Base-by-base conservation (phyloP, 2,113 vertebrate genomes). In the Tupaia chinensis region DNA sequence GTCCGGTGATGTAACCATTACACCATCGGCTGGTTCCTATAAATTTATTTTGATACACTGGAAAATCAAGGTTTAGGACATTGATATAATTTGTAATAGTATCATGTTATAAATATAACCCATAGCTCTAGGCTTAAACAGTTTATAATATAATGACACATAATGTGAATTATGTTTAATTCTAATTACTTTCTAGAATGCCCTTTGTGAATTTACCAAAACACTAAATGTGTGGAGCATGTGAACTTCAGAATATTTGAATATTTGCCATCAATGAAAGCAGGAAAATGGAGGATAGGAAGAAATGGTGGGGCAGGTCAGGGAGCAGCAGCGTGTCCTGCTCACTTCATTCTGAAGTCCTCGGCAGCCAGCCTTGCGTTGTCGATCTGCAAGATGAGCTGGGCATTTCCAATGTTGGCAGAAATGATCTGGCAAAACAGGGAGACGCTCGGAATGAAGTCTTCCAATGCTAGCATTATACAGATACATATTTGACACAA, bases 261-360 rank as follows among this genome's bases (percentile, higher is more conserved):
- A 23, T 27, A 4, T 53, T 61, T 79, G 20, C 29, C 17, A 1
- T 61, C 58, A 20, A 0, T 0, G 19, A 85, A 79, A 9, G 11
- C 25, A 85, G 77, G 89, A 65, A 66, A 82, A 76, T 22, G n/a
- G 27, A 60, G 60, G 23, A 44, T 4, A 65, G 79, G 58, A 65
- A 73, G 29, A 72, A 32, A 73, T 34, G 7, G 60, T 54, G 15
- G 77, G 69, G 8, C 7, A 20, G 13, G 27, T 6, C 25, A 23
- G 6, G 19, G 44, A 6, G 22, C 14, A 0, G 14, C 12, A 2
- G 20, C 15, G 5, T 58, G 0, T 22, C 14, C 19, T 3, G 87
- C 99, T 98, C 96, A 99, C 99, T 99, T 99, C 92, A 98, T 88
- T 88, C 98, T 98, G 98, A 99, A 99, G 86, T 99, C 99, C 44